Evolutionary conservation across 2,113 vertebrate species (phyloP).

Genomic region (Accipiter virgatus): DNA sequence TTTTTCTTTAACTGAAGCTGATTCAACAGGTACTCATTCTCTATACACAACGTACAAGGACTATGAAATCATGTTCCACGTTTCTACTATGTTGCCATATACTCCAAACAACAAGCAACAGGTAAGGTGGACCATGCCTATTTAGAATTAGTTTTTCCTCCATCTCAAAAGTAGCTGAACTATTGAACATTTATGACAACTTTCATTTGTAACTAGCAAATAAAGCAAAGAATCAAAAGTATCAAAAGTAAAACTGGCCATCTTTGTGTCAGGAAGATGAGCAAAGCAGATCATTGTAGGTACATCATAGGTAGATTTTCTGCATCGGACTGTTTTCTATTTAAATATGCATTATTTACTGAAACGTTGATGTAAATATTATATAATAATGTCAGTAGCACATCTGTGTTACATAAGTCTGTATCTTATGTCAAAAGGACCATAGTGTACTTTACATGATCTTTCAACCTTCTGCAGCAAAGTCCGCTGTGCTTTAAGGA

Average conservation of each 20-base stretch:
- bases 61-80: constrained; percentile 97
- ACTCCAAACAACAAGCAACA: constrained; percentile 97
- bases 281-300: neutral
- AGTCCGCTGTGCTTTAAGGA: neutral
- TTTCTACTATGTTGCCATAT: constrained; percentile 93
- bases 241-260: neutral
- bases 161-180: neutral
- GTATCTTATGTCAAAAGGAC: neutral
- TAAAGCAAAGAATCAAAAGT: neutral
- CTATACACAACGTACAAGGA: constrained; percentile 94
- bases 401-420: neutral
- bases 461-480: neutral
- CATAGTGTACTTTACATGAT: neutral
- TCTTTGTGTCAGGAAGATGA: neutral
- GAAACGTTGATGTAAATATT: neutral
- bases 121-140: constrained; percentile 68
- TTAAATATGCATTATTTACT: neutral
- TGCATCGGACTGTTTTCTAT: neutral
- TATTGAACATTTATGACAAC: neutral
- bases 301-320: neutral
- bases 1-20: constrained; percentile 76
- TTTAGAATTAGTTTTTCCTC: neutral
- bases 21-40: constrained; percentile 94
- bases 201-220: neutral
- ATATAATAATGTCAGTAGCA: neutral